These are phyloP conservation scores for Sorex maritimensis DNA, from an alignment of 2,797 vertebrate genomes.

Conservation along the genomic window DNA sequence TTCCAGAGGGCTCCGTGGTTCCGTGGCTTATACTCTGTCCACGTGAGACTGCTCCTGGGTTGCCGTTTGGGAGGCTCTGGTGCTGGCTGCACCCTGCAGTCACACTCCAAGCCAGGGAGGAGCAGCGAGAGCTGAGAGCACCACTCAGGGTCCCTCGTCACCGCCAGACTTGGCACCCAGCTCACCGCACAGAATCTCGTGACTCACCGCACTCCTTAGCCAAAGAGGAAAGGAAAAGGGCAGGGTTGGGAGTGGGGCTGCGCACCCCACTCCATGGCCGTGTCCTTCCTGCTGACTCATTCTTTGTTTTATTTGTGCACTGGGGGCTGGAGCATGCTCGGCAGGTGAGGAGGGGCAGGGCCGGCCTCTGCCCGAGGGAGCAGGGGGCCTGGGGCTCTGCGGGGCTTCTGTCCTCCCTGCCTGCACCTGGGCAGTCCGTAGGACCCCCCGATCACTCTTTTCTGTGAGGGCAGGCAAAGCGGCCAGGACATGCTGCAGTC, in stretches of 20 bases:
- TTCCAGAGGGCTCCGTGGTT: background rate
- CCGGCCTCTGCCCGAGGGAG: background rate
- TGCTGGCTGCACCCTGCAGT: constrained; percentile 5
- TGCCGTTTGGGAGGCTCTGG: constrained; percentile 4
- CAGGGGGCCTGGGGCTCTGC: background rate
- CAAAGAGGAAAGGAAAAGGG: constrained; percentile 79
- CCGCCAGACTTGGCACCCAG: background rate
- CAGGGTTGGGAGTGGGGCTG: constrained; percentile 55
- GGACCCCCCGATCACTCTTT: background rate
- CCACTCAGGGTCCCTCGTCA: background rate
- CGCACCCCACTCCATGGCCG: constrained; percentile 55
- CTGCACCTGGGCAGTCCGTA: background rate
- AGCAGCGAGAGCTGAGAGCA: background rate
- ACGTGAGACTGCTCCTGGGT: background rate
- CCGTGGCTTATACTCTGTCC: background rate
- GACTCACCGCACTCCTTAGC: constrained; percentile 79
- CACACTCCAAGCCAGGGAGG: background rate
- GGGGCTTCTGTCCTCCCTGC: background rate
- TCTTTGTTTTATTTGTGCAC: constrained; percentile 45
- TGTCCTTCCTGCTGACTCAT: constrained; percentile 73
- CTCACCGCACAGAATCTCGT: constrained; percentile 66
- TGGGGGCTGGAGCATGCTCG: background rate
- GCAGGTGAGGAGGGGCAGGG: background rate
- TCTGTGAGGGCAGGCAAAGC: constrained; percentile 2
- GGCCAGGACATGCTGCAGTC: background rate